Evolutionary conservation across 2,888 invertebrate genomes (phyloP), one percentile per base, ranked within the genome.

Genomic region (Fabriciana adippe): DNA sequence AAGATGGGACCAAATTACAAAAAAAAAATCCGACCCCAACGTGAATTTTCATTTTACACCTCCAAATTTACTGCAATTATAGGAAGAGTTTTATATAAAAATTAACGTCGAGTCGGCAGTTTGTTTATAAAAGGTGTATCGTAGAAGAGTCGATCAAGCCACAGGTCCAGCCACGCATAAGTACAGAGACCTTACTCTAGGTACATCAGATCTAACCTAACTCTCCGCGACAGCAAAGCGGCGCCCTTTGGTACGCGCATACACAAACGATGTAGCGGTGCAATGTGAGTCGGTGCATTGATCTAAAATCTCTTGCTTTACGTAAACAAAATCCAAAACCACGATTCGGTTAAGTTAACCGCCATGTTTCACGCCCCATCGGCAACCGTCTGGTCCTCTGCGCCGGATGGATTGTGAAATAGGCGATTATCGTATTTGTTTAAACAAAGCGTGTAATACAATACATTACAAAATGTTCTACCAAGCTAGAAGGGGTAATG

Each of bases 81-180:
- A 2, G 11, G n/a, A 1, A n/a, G 18, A 8, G 47, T 21, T 21
- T 0, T 45, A 45, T 26, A 18, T 18, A 68, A 66, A 55, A 66
- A 51, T 50, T 50, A 55, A 64, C 66, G 62, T 59, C 47, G 55
- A 64, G 53, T 59, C 59, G 57, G 15, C 26, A 26, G 26, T 35
- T 50, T 50, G 50, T 61, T 50, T 15, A 51, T 61, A 35, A 51
- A 31, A 53, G 16, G 55, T 35, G 35, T 66, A 59, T 54, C 65
- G 47, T 41, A 54, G 50, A 54, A 66, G 55, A 35, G 57, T 64
- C 73, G 73, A 73, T 26, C 72, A 75, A 74, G 76, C 76, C 71
- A 74, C 71, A 71, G 60, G 72, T 76, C 76, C 77, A 76, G 76
- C 77, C 78, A 75, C 69, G 73, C 74, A 76, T 76, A 76, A 72